Conservation (phyloP, 2,888 invertebrate species). For the Ceraclea dissimilis region DNA sequence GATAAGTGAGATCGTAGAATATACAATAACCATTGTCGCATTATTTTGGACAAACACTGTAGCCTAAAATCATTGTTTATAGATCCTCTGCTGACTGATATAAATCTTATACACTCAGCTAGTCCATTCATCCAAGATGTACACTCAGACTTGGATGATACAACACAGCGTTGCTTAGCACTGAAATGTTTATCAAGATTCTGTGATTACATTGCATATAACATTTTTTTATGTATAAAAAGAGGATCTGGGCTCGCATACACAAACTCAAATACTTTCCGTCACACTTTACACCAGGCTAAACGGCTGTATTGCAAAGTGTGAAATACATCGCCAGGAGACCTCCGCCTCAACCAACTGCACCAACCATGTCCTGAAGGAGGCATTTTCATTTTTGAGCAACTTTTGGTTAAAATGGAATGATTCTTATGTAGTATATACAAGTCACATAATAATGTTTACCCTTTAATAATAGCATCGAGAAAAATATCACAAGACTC, state of each 20-base stretch:
- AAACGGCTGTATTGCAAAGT: no score
- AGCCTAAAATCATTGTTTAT: slow-evolving; percentile 1
- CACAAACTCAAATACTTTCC: no score
- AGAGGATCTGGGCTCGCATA: no score
- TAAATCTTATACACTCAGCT: slow-evolving; percentile 66
- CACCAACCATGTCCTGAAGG: no score
- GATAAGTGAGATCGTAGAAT: slow-evolving; percentile 27
- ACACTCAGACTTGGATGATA: slow-evolving; percentile 59
- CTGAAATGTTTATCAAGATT: slow-evolving; percentile 34
- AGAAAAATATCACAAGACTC: slow-evolving; percentile 62
- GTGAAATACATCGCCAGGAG: no score
- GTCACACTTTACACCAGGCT: no score
- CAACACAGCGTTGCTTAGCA: slow-evolving; percentile 50
- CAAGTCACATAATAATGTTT: no score
- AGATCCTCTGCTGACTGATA: slow-evolving; percentile 34
- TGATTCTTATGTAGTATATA: no score
- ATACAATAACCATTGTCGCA: slow-evolving; percentile 29
- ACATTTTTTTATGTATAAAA: not conserved
- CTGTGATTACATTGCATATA: not conserved
- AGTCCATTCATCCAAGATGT: slow-evolving; percentile 59
- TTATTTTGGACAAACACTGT: slow-evolving; percentile 14
- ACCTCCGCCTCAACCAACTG: no score
- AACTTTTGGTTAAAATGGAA: no score
- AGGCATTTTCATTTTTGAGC: no score
- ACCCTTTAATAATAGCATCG: slow-evolving; percentile 60